These are phyloP conservation scores for Gymnosoma rotundatum DNA, from an alignment of 2,888 invertebrate species.

Conservation along the genomic window DNA sequence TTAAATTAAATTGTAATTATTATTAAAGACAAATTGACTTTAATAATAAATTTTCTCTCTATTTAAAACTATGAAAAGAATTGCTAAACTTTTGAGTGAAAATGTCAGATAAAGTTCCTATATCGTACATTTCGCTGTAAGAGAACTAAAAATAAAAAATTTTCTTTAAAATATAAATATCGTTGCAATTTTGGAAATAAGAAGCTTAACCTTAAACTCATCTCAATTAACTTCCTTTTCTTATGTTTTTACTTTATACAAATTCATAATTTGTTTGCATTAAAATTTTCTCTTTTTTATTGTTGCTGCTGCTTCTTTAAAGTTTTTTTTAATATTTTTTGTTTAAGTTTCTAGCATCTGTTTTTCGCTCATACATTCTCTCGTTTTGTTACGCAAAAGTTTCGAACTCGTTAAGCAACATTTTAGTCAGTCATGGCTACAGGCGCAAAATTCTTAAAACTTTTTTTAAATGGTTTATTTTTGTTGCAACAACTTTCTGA, in stretches of 20 bases:
- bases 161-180: too few relatives aligned
- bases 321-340: conserved; percentile 3
- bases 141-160: too few relatives aligned
- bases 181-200: neutral
- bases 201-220: conserved; percentile 5
- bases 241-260: conserved; percentile 6
- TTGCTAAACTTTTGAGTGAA: too few relatives aligned
- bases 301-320: conserved; percentile 4
- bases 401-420: conserved; percentile 12
- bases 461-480: conserved; percentile 37
- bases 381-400: conserved; percentile 8
- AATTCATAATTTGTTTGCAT: conserved; percentile 46
- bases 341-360: conserved; percentile 16
- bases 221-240: conserved; percentile 40
- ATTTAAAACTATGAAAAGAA: too few relatives aligned
- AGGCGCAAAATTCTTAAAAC: conserved; percentile 45
- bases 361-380: neutral
- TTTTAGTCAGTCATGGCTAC: conserved; percentile 34
- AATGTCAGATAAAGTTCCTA: too few relatives aligned
- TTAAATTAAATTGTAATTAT: too few relatives aligned
- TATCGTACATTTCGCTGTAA: too few relatives aligned
- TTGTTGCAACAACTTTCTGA: conserved; percentile 3
- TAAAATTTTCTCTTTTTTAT: conserved; percentile 30
- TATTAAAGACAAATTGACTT: too few relatives aligned
- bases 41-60: too few relatives aligned